A percentile compares a stretch with the other conserved stretches of the same genome.
Evolutionary conservation across 2,113 vertebrate species (phyloP).

Genomic region (Eupsittula cactorum): DNA sequence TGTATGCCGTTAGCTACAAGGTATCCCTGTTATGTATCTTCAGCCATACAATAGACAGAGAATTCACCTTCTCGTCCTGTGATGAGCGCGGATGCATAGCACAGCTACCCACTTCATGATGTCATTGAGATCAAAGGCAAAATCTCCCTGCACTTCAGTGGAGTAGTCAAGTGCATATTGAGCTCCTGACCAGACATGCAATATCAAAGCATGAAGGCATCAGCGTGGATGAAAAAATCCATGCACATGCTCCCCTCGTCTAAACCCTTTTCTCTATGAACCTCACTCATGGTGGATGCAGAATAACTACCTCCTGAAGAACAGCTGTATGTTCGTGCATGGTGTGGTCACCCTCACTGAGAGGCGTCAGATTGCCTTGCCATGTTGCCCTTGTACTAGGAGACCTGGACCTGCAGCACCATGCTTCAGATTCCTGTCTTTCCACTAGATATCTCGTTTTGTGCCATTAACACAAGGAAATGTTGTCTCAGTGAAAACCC

Average conservation of each 20-base stretch:
- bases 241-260: background rate
- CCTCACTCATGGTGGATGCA: background rate
- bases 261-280: background rate
- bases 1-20: background rate
- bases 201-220: background rate
- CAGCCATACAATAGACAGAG: background rate
- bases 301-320: background rate
- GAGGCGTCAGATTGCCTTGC: background rate
- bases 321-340: rapidly evolving
- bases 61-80: background rate
- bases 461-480: background rate
- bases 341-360: too few relatives aligned
- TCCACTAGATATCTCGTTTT: background rate
- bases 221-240: background rate
- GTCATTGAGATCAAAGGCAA: background rate
- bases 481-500: background rate
- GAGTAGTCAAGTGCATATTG: background rate
- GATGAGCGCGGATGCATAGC: background rate
- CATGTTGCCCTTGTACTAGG: background rate
- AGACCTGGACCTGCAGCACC: background rate
- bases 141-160: background rate
- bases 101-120: background rate
- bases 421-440: conserved; percentile 9
- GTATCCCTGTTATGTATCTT: background rate
- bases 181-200: background rate